Evolutionary conservation across 1,140 invertebrate species (phyloP).

Genomic region (Himalopsyche phryganea): DNA sequence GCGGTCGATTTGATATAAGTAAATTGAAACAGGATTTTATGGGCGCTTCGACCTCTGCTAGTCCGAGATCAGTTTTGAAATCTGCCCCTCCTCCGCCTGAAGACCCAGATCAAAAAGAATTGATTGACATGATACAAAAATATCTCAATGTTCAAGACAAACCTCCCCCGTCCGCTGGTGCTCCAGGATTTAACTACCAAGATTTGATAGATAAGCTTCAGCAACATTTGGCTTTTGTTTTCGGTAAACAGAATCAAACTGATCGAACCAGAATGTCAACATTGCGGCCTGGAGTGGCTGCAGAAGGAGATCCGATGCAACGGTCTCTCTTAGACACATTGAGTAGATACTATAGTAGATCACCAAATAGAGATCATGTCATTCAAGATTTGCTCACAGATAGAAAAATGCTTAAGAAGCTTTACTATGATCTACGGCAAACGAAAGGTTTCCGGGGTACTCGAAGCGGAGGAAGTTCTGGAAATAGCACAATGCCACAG

Average conservation of each 20-base stretch:
- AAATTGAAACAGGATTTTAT: conserved; percentile 65
- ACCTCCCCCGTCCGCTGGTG: conserved; percentile 37
- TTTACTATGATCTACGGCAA: conserved; percentile 69
- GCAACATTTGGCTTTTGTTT: conserved; percentile 56
- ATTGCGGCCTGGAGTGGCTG: conserved; percentile 29
- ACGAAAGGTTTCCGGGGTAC: conserved; percentile 62
- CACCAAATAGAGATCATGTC: conserved; percentile 61
- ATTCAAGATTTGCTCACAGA: conserved; percentile 69
- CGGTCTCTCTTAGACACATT: conserved; percentile 62
- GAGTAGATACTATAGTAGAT: conserved; percentile 63
- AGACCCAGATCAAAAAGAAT: conserved; percentile 53
- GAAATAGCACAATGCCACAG: conserved; percentile 40
- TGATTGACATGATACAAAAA: conserved; percentile 65
- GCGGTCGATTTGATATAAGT: conserved; percentile 63
- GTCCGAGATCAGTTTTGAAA: conserved; percentile 38
- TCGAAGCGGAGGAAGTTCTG: conserved; percentile 41
- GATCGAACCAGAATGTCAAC: conserved; percentile 29
- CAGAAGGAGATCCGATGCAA: conserved; percentile 58
- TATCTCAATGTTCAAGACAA: conserved; percentile 58
- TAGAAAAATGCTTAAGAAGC: conserved; percentile 64
- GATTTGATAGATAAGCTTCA: conserved; percentile 63
- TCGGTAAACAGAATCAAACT: conserved; percentile 35
- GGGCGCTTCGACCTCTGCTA: conserved; percentile 41
- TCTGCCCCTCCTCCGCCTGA: conserved; percentile 41
- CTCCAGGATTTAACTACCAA: conserved; percentile 55